phyloP scores from a whole-genome alignment of 2,797 vertebrate genomes.

The Phrynocephalus vlangalii region DNA sequence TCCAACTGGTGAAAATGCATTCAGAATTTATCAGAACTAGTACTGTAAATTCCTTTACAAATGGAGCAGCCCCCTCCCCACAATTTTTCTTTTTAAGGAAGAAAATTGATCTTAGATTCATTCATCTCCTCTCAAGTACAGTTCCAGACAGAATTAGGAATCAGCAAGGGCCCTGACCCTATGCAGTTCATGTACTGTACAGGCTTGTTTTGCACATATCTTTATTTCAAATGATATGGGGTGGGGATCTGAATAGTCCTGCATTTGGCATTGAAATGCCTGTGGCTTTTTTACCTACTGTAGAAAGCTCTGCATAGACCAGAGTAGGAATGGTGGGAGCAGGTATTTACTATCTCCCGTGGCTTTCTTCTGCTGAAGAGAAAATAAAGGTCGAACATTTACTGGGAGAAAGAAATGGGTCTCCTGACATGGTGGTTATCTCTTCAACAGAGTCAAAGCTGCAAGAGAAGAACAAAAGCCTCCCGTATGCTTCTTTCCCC shows the following conservation, averaged over 20 bases:
- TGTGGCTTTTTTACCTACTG: not conserved
- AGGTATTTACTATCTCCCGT: too few relatives aligned
- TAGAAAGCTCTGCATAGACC: too few relatives aligned
- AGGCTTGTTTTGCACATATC: not conserved
- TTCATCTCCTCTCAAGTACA: not conserved
- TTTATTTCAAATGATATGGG: not conserved
- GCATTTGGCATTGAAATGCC: not conserved
- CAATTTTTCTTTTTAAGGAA: not conserved
- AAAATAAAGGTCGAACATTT: not conserved
- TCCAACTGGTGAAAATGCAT: too few relatives aligned
- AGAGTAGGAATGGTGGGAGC: not conserved
- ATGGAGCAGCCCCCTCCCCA: not conserved
- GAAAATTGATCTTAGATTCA: too few relatives aligned
- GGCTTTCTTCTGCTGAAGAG: too few relatives aligned
- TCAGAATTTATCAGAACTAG: too few relatives aligned
- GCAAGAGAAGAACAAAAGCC: not conserved
- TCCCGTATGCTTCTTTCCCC: too few relatives aligned
- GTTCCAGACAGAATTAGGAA: not conserved
- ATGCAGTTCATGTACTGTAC: not conserved
- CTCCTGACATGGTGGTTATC: not conserved
- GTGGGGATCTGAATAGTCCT: not conserved
- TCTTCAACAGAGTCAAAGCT: not conserved
- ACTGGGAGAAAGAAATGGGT: too few relatives aligned
- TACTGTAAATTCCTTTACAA: too few relatives aligned
- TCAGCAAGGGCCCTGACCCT: not conserved